Evolutionary conservation across 2,888 invertebrate species (phyloP).

Genomic region (Apamea anceps): DNA sequence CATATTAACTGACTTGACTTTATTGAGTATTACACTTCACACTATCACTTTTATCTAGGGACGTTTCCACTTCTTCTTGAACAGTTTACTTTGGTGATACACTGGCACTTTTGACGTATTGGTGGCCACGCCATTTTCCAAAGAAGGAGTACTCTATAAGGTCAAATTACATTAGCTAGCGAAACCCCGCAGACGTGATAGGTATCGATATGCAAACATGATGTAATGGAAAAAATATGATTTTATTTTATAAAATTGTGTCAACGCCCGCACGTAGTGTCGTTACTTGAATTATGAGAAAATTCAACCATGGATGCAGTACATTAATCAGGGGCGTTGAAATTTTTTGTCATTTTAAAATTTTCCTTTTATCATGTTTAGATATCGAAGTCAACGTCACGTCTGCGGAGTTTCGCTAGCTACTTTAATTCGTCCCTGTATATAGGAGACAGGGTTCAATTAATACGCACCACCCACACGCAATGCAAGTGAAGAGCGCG

Average conservation of each 20-base stretch:
- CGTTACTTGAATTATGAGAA: not conserved
- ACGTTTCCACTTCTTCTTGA: conserved; percentile 23
- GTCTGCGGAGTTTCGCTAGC: not conserved
- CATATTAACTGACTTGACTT: conserved; percentile 35
- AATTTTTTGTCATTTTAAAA: too few species aligned
- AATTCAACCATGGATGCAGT: too few species aligned
- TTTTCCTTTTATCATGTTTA: not conserved
- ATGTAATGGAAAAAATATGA: not conserved
- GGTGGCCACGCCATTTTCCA: not conserved
- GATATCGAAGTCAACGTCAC: not conserved
- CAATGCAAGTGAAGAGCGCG: conserved; percentile 36
- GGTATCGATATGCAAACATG: not conserved
- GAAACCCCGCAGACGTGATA: not conserved
- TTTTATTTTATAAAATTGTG: not conserved
- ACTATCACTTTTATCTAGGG: conserved; percentile 18
- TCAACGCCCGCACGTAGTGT: not conserved
- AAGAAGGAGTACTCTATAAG: conserved; percentile 21
- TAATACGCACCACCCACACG: conserved; percentile 40
- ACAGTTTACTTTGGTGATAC: conserved; percentile 19
- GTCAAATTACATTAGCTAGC: not conserved
- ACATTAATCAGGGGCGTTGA: too few species aligned
- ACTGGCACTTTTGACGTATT: conserved; percentile 10
- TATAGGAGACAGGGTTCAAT: conserved; percentile 49
- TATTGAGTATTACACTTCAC: conserved; percentile 52
- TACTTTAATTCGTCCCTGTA: not conserved